Evolutionary conservation across 1,140 invertebrate genomes (phyloP), one percentile per base, ranked within the genome.

Genomic region (Aricia agestis): DNA sequence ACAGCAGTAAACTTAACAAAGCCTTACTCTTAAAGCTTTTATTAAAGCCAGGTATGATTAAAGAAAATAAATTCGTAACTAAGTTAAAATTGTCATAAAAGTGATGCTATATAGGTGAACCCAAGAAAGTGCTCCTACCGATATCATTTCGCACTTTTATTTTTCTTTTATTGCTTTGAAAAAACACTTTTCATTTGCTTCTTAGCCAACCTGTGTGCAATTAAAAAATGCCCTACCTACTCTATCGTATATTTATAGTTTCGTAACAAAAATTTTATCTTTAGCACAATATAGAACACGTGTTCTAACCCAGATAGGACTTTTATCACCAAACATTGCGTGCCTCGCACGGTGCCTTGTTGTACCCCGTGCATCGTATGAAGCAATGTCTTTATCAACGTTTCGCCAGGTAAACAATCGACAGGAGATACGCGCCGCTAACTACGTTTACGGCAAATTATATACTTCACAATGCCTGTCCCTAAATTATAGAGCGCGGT

Each of bases 311-410:
- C 57, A 61, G 59, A 36, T 36, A 59, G 10, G 59, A 17, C 52
- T 69, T 69, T 36, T 58, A 52, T 15, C 45, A 52, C 58, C 68
- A 58, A 69, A 32, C 15, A 11, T 59, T 32, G 13, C 68, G 5
- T 41, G 68, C 58, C 77, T 70, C 67, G 68, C 73, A n/a, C n/a
- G n/a, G n/a, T n/a, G 75, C 25, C 25, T 25, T 25, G 25, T 25
- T 71, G 68, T 25, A 67, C 74, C 36, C 6, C 6, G 36, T 36
- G 36, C 9, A 6, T 36, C 36, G 36, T 63, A 77, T 83, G 77
- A 74, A 69, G 83, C 77, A 82, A 85, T 65, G 45, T 78, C 73
- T 72, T 82, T 85, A 85, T 86, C 83, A 81, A 74, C 72, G 75
- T 83, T 84, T 82, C 77, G 77, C 82, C 73, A 74, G 75, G 77